Evolutionary conservation across 2,888 invertebrate genomes (phyloP).

Genomic region (Agriopis leucophaearia): DNA sequence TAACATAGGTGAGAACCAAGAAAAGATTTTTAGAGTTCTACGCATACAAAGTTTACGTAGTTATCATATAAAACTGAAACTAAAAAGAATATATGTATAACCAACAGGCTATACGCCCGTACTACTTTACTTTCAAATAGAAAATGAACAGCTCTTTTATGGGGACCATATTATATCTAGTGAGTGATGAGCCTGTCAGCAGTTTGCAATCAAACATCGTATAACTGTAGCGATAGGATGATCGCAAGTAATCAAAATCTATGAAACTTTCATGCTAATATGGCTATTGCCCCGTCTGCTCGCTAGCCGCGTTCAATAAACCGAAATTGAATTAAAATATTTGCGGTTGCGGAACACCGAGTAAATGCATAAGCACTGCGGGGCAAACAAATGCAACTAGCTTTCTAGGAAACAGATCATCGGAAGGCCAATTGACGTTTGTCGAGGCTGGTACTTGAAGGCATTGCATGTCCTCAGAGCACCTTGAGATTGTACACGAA

Average conservation of each 20-base stretch:
- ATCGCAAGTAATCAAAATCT: constrained; percentile 1
- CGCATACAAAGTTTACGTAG: too few relatives aligned
- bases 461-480: constrained; percentile 51
- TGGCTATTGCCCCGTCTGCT: constrained; percentile 29
- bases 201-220: constrained; percentile 19
- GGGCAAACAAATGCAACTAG: constrained; percentile 24
- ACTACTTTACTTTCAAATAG: constrained; percentile 10
- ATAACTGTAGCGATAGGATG: not conserved
- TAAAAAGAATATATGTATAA: not conserved
- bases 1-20: not conserved
- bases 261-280: constrained; percentile 12
- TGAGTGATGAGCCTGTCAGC: constrained; percentile 19
- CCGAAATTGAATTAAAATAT: constrained; percentile 33
- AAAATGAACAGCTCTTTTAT: not conserved
- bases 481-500: constrained; percentile 49
- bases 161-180: not conserved
- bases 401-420: constrained; percentile 37
- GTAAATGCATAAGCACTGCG: constrained; percentile 27
- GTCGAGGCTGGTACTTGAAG: constrained; percentile 48
- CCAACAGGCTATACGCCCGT: constrained; percentile 2
- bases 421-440: constrained; percentile 35
- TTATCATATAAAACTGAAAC: not conserved
- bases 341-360: constrained; percentile 26
- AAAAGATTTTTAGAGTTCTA: not conserved
- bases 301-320: not conserved